These are phyloP conservation scores for Pinctada fucata DNA, from an alignment of 2,888 invertebrate species.

Conservation along the genomic window DNA sequence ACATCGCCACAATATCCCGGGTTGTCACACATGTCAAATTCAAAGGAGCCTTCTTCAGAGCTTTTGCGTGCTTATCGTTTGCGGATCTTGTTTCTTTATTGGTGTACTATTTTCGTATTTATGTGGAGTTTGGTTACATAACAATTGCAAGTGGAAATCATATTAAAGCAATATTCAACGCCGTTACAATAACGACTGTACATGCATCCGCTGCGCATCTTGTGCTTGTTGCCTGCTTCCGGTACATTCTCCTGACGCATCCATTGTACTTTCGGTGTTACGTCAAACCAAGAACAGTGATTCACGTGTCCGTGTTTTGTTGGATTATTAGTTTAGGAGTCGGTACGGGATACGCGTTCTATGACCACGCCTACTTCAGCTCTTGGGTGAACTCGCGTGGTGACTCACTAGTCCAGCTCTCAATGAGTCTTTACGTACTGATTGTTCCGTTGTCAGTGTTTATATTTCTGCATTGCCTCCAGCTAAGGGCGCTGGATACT, in stretches of 20 bases:
- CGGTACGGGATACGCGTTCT: not conserved
- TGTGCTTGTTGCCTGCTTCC: not conserved
- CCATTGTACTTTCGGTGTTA: not conserved
- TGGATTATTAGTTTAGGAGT: not conserved
- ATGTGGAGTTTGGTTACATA: not conserved
- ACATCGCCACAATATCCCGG: too few species aligned
- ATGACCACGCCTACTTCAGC: not conserved
- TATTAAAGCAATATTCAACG: not conserved
- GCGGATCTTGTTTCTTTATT: not conserved
- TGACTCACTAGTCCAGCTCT: not conserved
- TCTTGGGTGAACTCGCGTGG: not conserved
- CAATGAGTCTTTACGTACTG: not conserved
- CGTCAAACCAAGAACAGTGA: not conserved
- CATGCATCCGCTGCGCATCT: conserved; percentile 1
- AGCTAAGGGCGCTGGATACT: not conserved
- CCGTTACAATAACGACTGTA: not conserved
- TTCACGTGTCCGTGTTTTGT: not conserved
- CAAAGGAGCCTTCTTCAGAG: too few species aligned
- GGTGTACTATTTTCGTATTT: not conserved
- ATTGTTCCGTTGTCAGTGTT: not conserved
- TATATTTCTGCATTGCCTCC: not conserved
- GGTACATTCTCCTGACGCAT: conserved; percentile 1
- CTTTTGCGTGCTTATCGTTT: not conserved
- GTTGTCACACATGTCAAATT: too few species aligned
- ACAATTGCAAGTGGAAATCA: not conserved